Conservation (phyloP, 1,140 invertebrate species). For the Rhynchophorus ferrugineus region DNA sequence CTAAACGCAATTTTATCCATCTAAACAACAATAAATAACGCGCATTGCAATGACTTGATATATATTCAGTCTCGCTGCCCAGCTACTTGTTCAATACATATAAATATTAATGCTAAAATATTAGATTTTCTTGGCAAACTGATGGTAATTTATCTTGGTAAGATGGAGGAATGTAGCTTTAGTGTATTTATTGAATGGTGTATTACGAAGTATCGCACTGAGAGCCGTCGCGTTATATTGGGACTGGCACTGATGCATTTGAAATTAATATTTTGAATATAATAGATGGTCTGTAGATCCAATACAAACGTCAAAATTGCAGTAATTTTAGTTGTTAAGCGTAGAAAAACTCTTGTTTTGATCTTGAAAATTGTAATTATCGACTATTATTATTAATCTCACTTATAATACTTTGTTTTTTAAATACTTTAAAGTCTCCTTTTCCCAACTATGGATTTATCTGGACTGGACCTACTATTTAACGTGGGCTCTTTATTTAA, state of each 20-base stretch:
- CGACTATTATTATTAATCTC: too few relatives aligned
- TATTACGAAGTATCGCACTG: constrained; percentile 13
- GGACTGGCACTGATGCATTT: not conserved
- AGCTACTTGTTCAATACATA: constrained; percentile 6
- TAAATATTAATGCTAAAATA: constrained; percentile 21
- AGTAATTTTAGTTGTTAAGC: too few relatives aligned
- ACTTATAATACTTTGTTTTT: too few relatives aligned
- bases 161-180: constrained; percentile 15
- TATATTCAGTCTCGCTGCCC: not conserved
- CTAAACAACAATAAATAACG: not conserved
- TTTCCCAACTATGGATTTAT: too few relatives aligned
- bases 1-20: not conserved
- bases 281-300: too few relatives aligned
- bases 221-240: not conserved
- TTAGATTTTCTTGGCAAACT: constrained; percentile 15
- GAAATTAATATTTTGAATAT: too few relatives aligned
- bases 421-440: too few relatives aligned
- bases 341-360: too few relatives aligned
- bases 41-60: not conserved
- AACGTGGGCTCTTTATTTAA: too few relatives aligned
- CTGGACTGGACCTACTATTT: too few relatives aligned
- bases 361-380: too few relatives aligned
- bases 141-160: constrained; percentile 17
- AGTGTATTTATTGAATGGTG: constrained; percentile 19
- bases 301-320: too few relatives aligned